Evolutionary conservation across 2,888 invertebrate species (phyloP).

Genomic region (Calliphora vomitoria): DNA sequence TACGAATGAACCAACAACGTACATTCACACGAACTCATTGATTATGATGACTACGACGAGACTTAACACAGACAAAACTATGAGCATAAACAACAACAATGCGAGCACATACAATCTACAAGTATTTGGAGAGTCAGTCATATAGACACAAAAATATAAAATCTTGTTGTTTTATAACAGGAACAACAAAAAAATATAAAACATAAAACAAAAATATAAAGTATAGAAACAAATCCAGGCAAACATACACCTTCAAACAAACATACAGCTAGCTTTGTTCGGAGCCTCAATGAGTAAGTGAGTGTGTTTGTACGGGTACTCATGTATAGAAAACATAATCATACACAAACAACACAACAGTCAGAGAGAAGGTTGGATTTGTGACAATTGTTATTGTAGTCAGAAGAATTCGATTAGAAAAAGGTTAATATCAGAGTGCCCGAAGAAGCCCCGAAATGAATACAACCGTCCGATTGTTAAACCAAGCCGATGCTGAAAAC

Average conservation of each 20-base stretch:
- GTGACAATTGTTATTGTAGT: background rate
- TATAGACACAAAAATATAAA: conserved; percentile 59
- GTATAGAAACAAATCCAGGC: conserved; percentile 47
- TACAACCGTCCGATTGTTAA: no score
- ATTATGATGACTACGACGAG: conserved; percentile 55
- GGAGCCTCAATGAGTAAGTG: conserved; percentile 1
- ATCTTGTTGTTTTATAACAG: conserved; percentile 55
- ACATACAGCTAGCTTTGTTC: conserved; percentile 16
- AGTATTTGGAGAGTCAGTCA: conserved; percentile 48
- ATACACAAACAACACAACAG: conserved; percentile 9
- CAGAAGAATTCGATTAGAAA: no score
- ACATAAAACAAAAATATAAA: conserved; percentile 33
- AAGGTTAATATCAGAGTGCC: no score
- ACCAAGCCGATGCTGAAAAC: no score
- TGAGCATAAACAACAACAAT: conserved; percentile 43
- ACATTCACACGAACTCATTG: conserved; percentile 37
- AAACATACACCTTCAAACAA: background rate
- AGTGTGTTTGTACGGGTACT: conserved; percentile 7
- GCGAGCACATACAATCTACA: conserved; percentile 55
- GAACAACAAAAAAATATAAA: conserved; percentile 23
- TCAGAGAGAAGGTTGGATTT: conserved; percentile 25
- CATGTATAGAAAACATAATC: conserved; percentile 54
- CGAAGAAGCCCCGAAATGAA: no score
- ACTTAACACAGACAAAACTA: conserved; percentile 69
- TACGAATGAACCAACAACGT: conserved; percentile 7